Base-by-base conservation (phyloP, 2,113 vertebrate species). In the Stegastes partitus region DNA sequence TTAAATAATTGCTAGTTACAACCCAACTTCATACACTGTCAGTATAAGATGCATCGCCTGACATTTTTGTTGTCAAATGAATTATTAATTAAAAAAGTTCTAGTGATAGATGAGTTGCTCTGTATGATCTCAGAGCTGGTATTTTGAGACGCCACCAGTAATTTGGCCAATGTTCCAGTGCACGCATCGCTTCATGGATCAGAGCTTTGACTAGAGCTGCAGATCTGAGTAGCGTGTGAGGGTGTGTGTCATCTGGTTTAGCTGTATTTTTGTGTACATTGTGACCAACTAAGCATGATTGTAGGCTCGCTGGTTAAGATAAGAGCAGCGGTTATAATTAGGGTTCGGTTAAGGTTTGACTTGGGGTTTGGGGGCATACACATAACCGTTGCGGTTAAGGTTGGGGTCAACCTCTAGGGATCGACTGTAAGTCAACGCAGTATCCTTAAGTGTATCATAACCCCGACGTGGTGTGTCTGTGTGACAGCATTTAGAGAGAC, bases 331-430 rank as follows among this genome's bases (percentile, higher is more conserved):
- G 68, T 75, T 80, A 37, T 73, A 79, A 76, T 84, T 68, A 51
- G 37, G 75, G 70, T 82, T 76, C 74, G 66, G 68, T 88, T 70
- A 49, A 66, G 66, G 57, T 75, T 53, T 74, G 16, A n/a, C n/a
- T n/a, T n/a, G n/a, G n/a, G 37, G 55, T 63, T 83, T 77, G 23
- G 37, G 56, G 72, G 49, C 59, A 50, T 63, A 31, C 39, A 23
- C 81, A n/a, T 44, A 61, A 49, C 44, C 2, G 1, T 16, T 10
- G 70, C 72, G 77, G 77, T 87, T 51, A 68, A 65, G 14, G 50
- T 71, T 45, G 50, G n/a, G 44, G 31, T 66, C 26, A 51, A 25
- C 42, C 73, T 81, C 55, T 49, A 9, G 51, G 56, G 72, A 34
- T 57, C 68, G 45, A 54, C 53, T 55, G 31, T 56, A 58, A 66